Conservation (phyloP, 2,888 invertebrate genomes). For the Chrysolina oricalcia region DNA sequence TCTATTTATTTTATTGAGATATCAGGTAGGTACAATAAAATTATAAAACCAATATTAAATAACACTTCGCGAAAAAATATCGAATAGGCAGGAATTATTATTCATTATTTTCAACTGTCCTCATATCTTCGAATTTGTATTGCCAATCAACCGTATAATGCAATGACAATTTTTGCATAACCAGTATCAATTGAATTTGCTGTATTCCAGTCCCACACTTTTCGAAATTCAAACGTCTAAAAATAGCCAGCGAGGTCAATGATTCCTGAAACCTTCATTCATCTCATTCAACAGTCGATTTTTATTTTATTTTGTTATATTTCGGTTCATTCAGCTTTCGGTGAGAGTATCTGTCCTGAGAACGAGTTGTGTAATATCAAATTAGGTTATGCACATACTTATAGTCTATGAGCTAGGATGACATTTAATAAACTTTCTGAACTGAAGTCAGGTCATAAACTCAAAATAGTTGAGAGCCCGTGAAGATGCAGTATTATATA, state of each 20-base stretch:
- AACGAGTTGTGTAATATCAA: constrained; percentile 33
- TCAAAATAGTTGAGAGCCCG: not conserved
- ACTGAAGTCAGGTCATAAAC: not conserved
- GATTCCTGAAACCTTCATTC: constrained; percentile 38
- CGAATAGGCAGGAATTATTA: not conserved
- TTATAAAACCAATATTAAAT: too few species aligned
- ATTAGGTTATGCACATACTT: constrained; percentile 33
- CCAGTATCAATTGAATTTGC: not conserved
- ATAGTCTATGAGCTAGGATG: constrained; percentile 18
- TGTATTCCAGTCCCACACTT: constrained; percentile 25
- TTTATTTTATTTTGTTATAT: constrained; percentile 48
- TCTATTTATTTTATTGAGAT: too few species aligned
- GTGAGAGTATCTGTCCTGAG: constrained; percentile 39
- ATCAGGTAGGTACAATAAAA: too few species aligned
- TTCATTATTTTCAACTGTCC: too few species aligned
- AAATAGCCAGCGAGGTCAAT: constrained; percentile 44
- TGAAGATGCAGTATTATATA: not conserved
- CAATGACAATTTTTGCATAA: not conserved
- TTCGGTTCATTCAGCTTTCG: constrained; percentile 53
- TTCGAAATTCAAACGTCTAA: constrained; percentile 45
- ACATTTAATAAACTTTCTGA: not conserved
- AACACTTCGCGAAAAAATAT: not conserved
- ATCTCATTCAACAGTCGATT: constrained; percentile 40
- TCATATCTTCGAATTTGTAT: not conserved
- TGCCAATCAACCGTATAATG: not conserved